phyloP scores from a whole-genome alignment of 2,888 invertebrate species.

The Eugnorisma glareosa region DNA sequence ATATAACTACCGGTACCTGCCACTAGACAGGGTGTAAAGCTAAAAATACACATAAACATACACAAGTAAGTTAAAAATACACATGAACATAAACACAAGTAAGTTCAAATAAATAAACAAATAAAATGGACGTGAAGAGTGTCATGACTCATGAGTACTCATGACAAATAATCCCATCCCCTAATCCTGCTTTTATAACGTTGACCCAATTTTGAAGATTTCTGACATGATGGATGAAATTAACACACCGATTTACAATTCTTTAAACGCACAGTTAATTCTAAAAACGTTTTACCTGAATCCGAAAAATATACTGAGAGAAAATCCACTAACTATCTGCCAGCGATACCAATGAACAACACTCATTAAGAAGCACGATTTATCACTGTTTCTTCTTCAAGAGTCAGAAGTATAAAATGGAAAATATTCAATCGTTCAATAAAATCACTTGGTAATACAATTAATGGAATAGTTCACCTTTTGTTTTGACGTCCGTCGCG shows the following conservation, averaged over 20 bases:
- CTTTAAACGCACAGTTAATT: too few relatives aligned
- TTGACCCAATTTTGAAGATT: neutral
- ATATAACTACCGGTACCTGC: too few relatives aligned
- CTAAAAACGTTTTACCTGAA: neutral
- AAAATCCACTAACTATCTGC: neutral
- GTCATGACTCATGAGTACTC: neutral
- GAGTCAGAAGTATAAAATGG: neutral
- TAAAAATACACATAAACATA: neutral
- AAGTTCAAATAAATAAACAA: too few relatives aligned
- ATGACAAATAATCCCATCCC: too few relatives aligned
- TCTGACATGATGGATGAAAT: neutral
- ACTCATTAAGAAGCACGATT: neutral
- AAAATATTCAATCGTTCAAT: conserved; percentile 13
- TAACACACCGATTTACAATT: neutral
- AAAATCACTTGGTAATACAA: conserved; percentile 36
- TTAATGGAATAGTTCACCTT: conserved; percentile 16
- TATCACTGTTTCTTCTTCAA: conserved; percentile 5
- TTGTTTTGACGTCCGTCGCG: conserved; percentile 47
- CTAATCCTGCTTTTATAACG: neutral
- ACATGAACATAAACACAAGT: too few relatives aligned
- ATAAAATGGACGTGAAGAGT: neutral
- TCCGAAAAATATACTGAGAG: neutral
- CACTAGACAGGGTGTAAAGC: neutral
- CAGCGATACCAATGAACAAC: neutral
- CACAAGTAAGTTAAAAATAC: too few relatives aligned